phyloP scores from a whole-genome alignment of 1,140 invertebrate genomes.

The Papilio polyxenes region DNA sequence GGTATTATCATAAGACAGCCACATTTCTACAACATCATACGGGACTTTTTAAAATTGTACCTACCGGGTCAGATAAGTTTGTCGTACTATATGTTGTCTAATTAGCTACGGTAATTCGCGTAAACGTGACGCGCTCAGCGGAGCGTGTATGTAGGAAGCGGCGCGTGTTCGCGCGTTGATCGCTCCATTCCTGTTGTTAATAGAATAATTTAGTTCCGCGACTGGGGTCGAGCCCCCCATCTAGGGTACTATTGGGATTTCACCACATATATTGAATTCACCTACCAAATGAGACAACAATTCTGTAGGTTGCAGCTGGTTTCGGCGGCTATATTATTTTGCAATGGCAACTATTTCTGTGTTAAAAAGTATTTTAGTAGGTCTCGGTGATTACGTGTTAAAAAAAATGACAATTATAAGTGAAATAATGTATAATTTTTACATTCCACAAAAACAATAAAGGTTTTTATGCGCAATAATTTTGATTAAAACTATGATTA shows the following conservation, averaged over 20 bases:
- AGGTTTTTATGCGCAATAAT: conserved; percentile 58
- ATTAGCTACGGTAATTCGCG: conserved; percentile 19
- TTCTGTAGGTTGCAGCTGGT: too few species aligned
- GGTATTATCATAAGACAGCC: too few species aligned
- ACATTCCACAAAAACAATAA: conserved; percentile 69
- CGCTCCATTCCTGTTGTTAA: conserved; percentile 51
- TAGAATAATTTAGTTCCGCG: conserved; percentile 53
- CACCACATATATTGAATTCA: conserved; percentile 22
- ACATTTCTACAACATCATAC: too few species aligned
- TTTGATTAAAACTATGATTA: conserved; percentile 64
- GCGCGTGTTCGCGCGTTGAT: conserved; percentile 52
- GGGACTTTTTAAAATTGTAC: not conserved
- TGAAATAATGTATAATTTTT: conserved; percentile 70
- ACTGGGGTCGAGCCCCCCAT: conserved; percentile 49
- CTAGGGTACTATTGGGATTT: conserved; percentile 40
- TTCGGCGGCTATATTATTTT: too few species aligned
- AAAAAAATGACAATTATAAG: not conserved
- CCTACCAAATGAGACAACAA: not conserved
- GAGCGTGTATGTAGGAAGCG: conserved; percentile 51
- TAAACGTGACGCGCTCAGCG: not conserved
- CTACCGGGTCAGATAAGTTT: too few species aligned
- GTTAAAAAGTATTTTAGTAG: too few species aligned
- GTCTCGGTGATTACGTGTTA: too few species aligned
- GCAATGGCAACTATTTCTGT: too few species aligned
- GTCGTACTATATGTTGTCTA: conserved; percentile 10